Percentiles rank a stretch among this genome's conserved stretches.
Conservation (phyloP, 2,797 vertebrate genomes). For the Meriones psammophilus region DNA sequence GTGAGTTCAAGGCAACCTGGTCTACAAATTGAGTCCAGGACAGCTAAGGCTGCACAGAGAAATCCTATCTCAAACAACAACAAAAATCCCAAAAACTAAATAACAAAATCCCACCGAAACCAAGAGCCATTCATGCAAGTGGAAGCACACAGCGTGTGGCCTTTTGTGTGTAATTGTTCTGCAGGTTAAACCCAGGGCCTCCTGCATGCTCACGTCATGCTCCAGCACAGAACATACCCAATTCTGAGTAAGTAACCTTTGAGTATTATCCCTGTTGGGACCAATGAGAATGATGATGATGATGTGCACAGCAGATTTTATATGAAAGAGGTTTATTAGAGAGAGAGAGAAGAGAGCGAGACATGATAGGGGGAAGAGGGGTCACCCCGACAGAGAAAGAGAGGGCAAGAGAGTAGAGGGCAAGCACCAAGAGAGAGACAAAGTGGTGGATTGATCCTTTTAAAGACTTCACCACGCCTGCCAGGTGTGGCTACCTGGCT, state of each 20-base stretch:
- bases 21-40: not conserved
- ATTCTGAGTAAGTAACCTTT: not conserved
- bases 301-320: too few relatives aligned
- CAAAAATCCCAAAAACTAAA: not conserved
- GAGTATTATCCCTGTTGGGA: not conserved
- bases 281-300: too few relatives aligned
- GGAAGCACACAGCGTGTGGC: not conserved
- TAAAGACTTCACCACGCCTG: too few relatives aligned
- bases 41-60: not conserved
- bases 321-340: too few relatives aligned
- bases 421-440: too few relatives aligned
- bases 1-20: not conserved
- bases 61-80: not conserved
- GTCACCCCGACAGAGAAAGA: too few relatives aligned
- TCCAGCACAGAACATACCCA: not conserved
- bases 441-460: too few relatives aligned
- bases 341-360: too few relatives aligned
- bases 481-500: too few relatives aligned
- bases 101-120: not conserved
- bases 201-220: too few relatives aligned
- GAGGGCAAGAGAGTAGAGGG: too few relatives aligned
- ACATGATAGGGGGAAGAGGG: too few relatives aligned
- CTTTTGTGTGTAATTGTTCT: not conserved
- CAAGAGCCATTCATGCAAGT: not conserved
- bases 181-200: not conserved